A percentile compares a stretch with the other conserved stretches of the same genome.
These are phyloP conservation scores for Carabus problematicus DNA, from an alignment of 2,888 invertebrate genomes.

Conservation along the genomic window DNA sequence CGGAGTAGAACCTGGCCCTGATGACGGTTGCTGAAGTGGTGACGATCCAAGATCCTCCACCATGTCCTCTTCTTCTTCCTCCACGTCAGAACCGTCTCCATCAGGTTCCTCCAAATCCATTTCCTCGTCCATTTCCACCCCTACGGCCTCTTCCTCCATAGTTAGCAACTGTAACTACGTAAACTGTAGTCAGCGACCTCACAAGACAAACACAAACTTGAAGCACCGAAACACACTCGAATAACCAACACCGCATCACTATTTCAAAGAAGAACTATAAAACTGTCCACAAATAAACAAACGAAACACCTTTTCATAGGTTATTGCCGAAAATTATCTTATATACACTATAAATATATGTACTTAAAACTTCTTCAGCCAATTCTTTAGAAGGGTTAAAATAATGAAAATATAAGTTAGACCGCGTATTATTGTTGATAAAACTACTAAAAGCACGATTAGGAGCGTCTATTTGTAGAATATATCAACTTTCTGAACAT, in stretches of 20 bases:
- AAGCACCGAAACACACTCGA: too few relatives aligned
- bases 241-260: too few relatives aligned
- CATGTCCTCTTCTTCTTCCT: constrained; percentile 72
- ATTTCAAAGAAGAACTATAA: too few relatives aligned
- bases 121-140: constrained; percentile 65
- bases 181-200: not conserved
- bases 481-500: constrained; percentile 27
- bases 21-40: constrained; percentile 58
- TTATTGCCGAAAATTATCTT: too few relatives aligned
- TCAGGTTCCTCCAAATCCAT: constrained; percentile 78
- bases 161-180: constrained; percentile 38
- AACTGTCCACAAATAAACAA: too few relatives aligned
- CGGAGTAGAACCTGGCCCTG: constrained; percentile 72
- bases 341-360: too few relatives aligned
- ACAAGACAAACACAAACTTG: too few relatives aligned
- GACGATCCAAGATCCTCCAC: constrained; percentile 63
- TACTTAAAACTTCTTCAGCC: not conserved
- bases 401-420: not conserved
- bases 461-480: constrained; percentile 9
- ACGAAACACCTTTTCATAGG: too few relatives aligned
- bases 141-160: constrained; percentile 58
- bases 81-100: constrained; percentile 77
- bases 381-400: constrained; percentile 8
- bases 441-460: constrained; percentile 2
- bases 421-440: not conserved